Percentiles rank a stretch among this genome's conserved stretches.
Evolutionary conservation across 2,113 vertebrate species (phyloP).

Genomic region (Gila orcuttii): DNA sequence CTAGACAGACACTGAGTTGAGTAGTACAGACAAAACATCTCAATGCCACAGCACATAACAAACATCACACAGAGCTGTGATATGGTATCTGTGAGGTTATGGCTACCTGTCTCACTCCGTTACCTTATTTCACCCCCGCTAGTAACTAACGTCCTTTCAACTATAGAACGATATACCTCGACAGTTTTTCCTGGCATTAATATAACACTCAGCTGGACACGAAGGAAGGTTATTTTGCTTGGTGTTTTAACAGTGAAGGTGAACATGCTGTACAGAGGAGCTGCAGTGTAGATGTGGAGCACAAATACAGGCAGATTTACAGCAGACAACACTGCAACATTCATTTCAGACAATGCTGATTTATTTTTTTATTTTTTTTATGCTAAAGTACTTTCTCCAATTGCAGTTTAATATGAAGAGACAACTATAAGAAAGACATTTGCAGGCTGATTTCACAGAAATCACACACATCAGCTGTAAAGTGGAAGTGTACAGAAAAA

Average conservation of each 20-base stretch:
- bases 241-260: conserved; percentile 29
- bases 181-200: conserved; percentile 30
- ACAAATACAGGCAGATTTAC: neutral
- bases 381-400: neutral
- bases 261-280: conserved; percentile 15
- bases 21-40: conserved; percentile 39
- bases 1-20: conserved; percentile 15
- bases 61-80: conserved; percentile 43
- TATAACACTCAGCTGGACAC: conserved; percentile 39
- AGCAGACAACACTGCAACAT: conserved; percentile 1
- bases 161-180: conserved; percentile 22
- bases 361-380: neutral
- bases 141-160: conserved; percentile 13
- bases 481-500: neutral
- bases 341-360: neutral
- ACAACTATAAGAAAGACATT: neutral
- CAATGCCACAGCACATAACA: conserved; percentile 20
- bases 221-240: conserved; percentile 27
- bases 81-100: neutral
- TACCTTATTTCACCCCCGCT: conserved; percentile 26
- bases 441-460: neutral
- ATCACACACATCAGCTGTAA: neutral
- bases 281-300: conserved; percentile 15
- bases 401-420: conserved; percentile 1
- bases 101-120: neutral